A percentile compares a stretch with the other conserved stretches of the same genome.
Evolutionary conservation across 2,797 vertebrate genomes (phyloP).

Genomic region (Pangasius macronema): DNA sequence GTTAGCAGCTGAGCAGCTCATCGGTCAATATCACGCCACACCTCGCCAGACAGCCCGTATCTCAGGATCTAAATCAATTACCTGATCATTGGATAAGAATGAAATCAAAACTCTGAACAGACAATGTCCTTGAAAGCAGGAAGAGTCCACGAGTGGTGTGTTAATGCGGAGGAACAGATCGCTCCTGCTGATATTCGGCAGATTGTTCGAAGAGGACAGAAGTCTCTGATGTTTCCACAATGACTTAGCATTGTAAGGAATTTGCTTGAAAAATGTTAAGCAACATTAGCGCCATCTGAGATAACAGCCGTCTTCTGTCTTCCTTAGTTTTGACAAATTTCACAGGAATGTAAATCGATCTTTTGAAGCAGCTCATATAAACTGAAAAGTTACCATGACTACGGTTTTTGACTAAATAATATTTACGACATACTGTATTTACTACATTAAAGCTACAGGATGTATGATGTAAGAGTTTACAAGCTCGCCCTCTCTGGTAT

Average conservation of each 20-base stretch:
- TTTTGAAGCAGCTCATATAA: not conserved
- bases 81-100: constrained; percentile 53
- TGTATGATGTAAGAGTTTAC: not conserved
- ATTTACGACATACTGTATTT: not conserved
- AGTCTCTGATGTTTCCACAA: not conserved
- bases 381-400: not conserved
- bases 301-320: not conserved
- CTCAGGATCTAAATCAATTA: constrained; percentile 49
- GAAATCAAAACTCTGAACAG: constrained; percentile 53
- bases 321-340: not conserved
- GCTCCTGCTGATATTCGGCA: constrained; percentile 41
- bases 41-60: constrained; percentile 38
- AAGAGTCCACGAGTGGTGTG: constrained; percentile 25
- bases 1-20: constrained; percentile 24
- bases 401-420: too few species aligned
- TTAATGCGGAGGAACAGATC: constrained; percentile 32
- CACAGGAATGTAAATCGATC: not conserved
- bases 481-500: not conserved
- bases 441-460: too few species aligned
- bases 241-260: not conserved
- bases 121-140: constrained; percentile 52
- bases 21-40: constrained; percentile 35
- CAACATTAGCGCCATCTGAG: not conserved
- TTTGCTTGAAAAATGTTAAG: not conserved
- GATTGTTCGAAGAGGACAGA: constrained; percentile 40